Conservation (phyloP, 2,888 invertebrate genomes). For the Volucella zonaria region DNA sequence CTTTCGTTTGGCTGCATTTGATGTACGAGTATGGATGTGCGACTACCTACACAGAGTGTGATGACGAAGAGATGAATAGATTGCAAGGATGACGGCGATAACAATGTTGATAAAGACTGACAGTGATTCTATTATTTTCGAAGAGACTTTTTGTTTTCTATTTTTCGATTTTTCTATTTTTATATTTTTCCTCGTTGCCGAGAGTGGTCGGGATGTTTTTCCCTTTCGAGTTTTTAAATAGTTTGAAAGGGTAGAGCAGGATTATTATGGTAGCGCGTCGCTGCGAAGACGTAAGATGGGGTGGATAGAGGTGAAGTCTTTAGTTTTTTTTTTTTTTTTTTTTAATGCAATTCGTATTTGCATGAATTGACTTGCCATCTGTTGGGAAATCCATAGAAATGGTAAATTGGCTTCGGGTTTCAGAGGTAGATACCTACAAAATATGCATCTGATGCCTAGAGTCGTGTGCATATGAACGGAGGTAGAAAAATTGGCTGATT, state of each 20-base stretch:
- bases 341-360: slow-evolving; percentile 32
- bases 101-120: slow-evolving; percentile 62
- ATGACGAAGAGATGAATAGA: slow-evolving; percentile 25
- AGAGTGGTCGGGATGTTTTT: background rate
- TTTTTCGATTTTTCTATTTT: slow-evolving; percentile 5
- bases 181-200: slow-evolving; percentile 1
- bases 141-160: background rate
- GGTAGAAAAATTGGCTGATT: slow-evolving; percentile 21
- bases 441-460: background rate
- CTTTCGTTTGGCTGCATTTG: slow-evolving; percentile 66
- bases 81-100: slow-evolving; percentile 57
- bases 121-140: slow-evolving; percentile 67
- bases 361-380: slow-evolving; percentile 43
- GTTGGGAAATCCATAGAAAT: slow-evolving; percentile 23
- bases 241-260: slow-evolving; percentile 22
- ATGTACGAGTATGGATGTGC: background rate
- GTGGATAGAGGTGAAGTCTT: background rate
- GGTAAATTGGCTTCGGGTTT: slow-evolving; percentile 5
- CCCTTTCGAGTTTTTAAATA: slow-evolving; percentile 13
- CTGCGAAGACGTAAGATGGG: background rate
- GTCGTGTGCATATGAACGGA: background rate
- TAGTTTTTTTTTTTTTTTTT: background rate
- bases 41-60: too few species aligned
- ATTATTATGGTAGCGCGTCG: background rate
- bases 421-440: background rate